Conservation (phyloP, 2,888 invertebrate genomes). For the Alsophila aescularia region DNA sequence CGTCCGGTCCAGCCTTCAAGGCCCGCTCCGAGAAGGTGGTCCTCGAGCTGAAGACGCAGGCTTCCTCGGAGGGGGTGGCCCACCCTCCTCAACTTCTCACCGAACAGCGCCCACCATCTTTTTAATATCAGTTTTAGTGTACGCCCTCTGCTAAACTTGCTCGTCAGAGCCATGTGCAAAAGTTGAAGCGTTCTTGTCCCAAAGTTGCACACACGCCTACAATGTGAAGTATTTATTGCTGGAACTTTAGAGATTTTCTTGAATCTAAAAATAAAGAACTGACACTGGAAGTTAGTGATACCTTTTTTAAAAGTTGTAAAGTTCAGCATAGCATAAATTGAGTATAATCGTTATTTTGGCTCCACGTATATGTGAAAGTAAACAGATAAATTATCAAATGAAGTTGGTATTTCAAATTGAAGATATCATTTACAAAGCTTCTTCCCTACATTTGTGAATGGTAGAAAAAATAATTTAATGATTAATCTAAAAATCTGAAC, state of each 20-base stretch:
- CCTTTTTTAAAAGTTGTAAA: too few relatives aligned
- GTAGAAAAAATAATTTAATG: too few relatives aligned
- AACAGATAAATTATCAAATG: background rate
- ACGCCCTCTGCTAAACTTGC: conserved; percentile 70
- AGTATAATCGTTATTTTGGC: background rate
- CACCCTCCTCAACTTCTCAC: conserved; percentile 51
- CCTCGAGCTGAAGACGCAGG: conserved; percentile 75
- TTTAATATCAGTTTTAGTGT: conserved; percentile 69
- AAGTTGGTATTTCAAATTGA: too few relatives aligned
- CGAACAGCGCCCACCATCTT: conserved; percentile 57
- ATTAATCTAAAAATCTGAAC: too few relatives aligned
- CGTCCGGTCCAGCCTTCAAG: conserved; percentile 87
- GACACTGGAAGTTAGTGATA: background rate
- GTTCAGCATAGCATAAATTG: background rate
- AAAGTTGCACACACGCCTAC: conserved; percentile 21
- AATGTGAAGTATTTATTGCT: conserved; percentile 13
- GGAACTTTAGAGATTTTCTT: conserved; percentile 7
- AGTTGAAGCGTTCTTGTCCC: conserved; percentile 48
- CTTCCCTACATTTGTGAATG: too few relatives aligned
- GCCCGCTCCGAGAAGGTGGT: conserved; percentile 86
- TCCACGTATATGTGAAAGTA: background rate
- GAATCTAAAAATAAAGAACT: conserved; percentile 15
- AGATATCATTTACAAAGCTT: too few relatives aligned
- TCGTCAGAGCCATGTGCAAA: conserved; percentile 60
- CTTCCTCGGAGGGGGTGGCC: conserved; percentile 70